Evolutionary conservation across 1,140 invertebrate species (phyloP).

Genomic region (Lepidurus packardi): DNA sequence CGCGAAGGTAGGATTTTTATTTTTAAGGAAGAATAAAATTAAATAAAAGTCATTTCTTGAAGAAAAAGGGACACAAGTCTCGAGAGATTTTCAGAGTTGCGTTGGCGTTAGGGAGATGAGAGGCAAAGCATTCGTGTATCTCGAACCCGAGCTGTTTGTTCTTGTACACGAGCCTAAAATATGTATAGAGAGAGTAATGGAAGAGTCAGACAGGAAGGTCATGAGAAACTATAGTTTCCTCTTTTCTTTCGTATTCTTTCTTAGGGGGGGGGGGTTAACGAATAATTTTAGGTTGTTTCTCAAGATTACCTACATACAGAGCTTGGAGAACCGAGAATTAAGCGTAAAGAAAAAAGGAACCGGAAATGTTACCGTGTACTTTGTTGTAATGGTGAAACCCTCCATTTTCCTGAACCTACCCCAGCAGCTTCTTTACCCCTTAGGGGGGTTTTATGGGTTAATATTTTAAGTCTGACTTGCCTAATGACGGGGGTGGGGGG

Average conservation of each 20-base stretch:
- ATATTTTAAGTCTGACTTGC: conserved; percentile 19
- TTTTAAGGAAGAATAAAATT: background rate
- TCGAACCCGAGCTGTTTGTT: background rate
- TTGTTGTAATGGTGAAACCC: too few relatives aligned
- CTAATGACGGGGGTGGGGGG: background rate
- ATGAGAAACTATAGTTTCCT: background rate
- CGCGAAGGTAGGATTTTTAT: too few relatives aligned
- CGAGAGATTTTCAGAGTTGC: background rate
- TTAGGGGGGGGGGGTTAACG: too few relatives aligned
- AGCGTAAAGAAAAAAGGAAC: too few relatives aligned
- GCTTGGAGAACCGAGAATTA: too few relatives aligned
- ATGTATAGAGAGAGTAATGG: conserved; percentile 6
- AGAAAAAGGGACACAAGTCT: background rate
- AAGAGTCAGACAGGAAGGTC: background rate
- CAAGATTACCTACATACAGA: too few relatives aligned
- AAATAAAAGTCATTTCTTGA: background rate
- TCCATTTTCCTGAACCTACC: too few relatives aligned
- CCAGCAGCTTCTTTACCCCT: too few relatives aligned
- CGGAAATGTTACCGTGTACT: too few relatives aligned
- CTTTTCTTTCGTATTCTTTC: background rate
- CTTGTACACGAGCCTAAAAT: background rate
- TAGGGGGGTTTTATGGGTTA: background rate
- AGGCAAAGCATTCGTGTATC: background rate
- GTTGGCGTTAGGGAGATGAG: background rate
- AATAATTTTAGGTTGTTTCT: too few relatives aligned